Evolutionary conservation across 2,113 vertebrate genomes (phyloP).

Genomic region (Crotophaga sulcirostris): DNA sequence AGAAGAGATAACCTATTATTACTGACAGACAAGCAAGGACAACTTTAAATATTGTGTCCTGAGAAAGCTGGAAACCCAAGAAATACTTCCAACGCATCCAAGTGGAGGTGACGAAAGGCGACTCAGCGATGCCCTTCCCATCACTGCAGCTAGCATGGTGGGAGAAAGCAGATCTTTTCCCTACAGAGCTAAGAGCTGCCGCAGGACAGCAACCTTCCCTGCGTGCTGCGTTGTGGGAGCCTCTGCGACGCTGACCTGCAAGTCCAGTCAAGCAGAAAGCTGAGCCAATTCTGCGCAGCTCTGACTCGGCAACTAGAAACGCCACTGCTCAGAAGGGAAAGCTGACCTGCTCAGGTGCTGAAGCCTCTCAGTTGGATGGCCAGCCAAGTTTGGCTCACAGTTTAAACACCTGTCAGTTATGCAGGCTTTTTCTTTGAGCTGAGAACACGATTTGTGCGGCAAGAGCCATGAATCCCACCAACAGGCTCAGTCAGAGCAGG

Average conservation of each 20-base stretch:
- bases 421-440: not conserved
- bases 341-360: not conserved
- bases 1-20: not conserved
- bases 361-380: not conserved
- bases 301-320: not conserved
- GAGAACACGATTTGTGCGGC: not conserved
- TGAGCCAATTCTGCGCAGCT: not conserved
- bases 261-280: not conserved
- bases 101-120: fast-evolving
- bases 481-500: not conserved
- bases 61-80: not conserved
- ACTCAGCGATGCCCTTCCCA: not conserved
- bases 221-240: fast-evolving
- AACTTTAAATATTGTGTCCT: not conserved
- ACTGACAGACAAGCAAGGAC: not conserved
- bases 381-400: not conserved
- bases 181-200: fast-evolving
- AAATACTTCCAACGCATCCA: not conserved
- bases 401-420: not conserved
- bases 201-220: fast-evolving
- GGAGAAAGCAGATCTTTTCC: not conserved
- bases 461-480: not conserved
- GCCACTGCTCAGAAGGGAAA: not conserved
- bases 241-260: not conserved
- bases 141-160: not conserved